Percentiles rank a stretch among this genome's conserved stretches.
These are phyloP conservation scores for Gobionotothen gibberifrons DNA, from an alignment of 2,797 vertebrate genomes.

Conservation along the genomic window DNA sequence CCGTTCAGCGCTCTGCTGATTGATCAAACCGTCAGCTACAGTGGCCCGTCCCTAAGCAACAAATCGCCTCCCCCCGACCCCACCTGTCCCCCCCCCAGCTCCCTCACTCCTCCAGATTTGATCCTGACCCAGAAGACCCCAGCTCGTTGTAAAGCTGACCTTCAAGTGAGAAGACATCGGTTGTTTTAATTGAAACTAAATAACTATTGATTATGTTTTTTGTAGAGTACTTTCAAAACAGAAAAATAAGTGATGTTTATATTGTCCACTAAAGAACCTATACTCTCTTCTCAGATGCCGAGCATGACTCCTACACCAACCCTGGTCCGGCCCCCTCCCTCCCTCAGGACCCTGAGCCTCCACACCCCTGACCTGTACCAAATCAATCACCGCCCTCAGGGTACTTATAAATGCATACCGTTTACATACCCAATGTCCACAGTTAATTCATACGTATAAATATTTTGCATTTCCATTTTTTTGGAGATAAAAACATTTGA, in stretches of 20 bases:
- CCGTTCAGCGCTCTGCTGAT: neutral
- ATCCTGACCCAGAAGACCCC: slow-evolving; percentile 24
- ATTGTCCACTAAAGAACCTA: neutral
- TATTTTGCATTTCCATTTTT: neutral
- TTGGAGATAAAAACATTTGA: neutral
- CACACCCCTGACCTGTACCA: slow-evolving; percentile 33
- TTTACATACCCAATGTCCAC: neutral
- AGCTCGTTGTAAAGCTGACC: neutral
- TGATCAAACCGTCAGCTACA: slow-evolving; percentile 1
- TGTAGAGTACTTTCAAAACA: neutral
- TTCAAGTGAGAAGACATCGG: slow-evolving; percentile 31
- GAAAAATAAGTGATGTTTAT: neutral
- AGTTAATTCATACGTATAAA: neutral
- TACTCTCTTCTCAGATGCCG: slow-evolving; percentile 26
- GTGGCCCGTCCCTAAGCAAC: neutral
- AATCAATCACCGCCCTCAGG: slow-evolving; percentile 30
- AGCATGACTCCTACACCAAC: slow-evolving; percentile 7
- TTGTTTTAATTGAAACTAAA: neutral
- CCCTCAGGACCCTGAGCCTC: slow-evolving; percentile 32
- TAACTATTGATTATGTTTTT: neutral
- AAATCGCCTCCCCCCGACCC: neutral
- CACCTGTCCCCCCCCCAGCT: neutral
- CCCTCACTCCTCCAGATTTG: slow-evolving; percentile 22
- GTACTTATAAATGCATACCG: slow-evolving; percentile 48
- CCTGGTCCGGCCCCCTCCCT: neutral